These are phyloP conservation scores for Cylas formicarius DNA, from an alignment of 1,140 invertebrate species.

Conservation along the genomic window DNA sequence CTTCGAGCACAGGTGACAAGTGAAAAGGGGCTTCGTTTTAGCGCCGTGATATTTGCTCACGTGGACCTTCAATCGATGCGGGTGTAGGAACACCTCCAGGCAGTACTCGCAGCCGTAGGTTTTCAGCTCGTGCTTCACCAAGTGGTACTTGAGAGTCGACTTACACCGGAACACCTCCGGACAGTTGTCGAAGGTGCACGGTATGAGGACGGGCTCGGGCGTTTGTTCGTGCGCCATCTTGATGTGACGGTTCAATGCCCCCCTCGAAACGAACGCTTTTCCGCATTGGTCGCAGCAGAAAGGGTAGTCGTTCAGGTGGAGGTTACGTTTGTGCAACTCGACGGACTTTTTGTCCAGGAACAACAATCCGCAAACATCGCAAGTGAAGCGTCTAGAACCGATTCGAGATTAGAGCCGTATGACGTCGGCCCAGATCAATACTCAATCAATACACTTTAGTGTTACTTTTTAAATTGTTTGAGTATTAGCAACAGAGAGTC, in stretches of 20 bases:
- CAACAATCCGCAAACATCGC: conserved; percentile 12
- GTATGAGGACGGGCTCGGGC: background rate
- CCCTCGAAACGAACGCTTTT: conserved; percentile 3
- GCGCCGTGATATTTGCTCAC: background rate
- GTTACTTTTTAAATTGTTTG: conserved; percentile 5
- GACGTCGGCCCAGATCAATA: conserved; percentile 1
- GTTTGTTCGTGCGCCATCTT: conserved; percentile 17
- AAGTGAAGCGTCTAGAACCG: conserved; percentile 16
- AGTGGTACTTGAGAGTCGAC: conserved; percentile 8
- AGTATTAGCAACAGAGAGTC: too few species aligned
- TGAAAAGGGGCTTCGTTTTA: background rate
- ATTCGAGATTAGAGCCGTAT: conserved; percentile 8
- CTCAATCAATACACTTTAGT: too few species aligned
- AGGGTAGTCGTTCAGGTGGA: conserved; percentile 12
- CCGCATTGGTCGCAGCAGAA: conserved; percentile 9
- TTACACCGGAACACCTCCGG: conserved; percentile 8
- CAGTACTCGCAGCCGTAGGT: conserved; percentile 9
- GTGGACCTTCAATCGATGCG: conserved; percentile 18
- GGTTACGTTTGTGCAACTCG: conserved; percentile 12
- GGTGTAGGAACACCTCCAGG: conserved; percentile 9
- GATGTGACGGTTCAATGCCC: conserved; percentile 47
- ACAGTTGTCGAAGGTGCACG: conserved; percentile 3
- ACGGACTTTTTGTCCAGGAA: conserved; percentile 16
- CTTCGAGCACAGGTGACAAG: conserved; percentile 5
- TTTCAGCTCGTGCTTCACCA: conserved; percentile 5